Conservation (phyloP, 2,113 vertebrate species). For the Zosterops hypoxanthus region DNA sequence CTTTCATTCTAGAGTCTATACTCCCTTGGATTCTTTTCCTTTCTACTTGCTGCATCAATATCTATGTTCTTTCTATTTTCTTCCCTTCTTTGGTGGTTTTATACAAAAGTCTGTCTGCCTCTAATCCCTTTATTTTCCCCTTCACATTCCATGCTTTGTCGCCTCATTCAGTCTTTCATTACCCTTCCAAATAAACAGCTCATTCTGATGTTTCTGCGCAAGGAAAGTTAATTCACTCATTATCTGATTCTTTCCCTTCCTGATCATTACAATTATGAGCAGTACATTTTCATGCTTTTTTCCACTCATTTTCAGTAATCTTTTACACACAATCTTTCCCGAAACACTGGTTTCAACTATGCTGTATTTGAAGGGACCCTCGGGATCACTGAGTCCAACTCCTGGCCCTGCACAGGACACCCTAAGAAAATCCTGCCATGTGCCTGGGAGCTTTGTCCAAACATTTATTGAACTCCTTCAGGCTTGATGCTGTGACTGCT, state of each 20-base stretch:
- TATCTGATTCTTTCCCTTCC: not conserved
- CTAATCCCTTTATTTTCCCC: not conserved
- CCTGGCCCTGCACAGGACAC: not conserved
- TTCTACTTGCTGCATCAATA: not conserved
- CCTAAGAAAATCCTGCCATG: fast-evolving
- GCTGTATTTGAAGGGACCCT: not conserved
- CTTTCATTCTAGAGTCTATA: not conserved
- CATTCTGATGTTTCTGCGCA: not conserved
- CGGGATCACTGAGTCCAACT: not conserved
- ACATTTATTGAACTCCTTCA: not conserved
- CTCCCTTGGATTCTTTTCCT: not conserved
- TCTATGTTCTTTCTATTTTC: not conserved
- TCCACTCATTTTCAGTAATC: not conserved
- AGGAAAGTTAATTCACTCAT: not conserved
- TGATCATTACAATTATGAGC: not conserved
- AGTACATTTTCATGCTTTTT: not conserved
- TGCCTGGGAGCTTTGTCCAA: not conserved
- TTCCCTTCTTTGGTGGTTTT: not conserved
- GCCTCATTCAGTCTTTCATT: not conserved
- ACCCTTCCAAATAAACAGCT: not conserved
- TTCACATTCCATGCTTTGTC: not conserved
- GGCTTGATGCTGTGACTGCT: not conserved
- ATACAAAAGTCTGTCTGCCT: not conserved
- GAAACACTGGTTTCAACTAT: not conserved
- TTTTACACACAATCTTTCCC: not conserved